Evolutionary conservation across 2,113 vertebrate species (phyloP).

Genomic region (Ochotona curzoniae): DNA sequence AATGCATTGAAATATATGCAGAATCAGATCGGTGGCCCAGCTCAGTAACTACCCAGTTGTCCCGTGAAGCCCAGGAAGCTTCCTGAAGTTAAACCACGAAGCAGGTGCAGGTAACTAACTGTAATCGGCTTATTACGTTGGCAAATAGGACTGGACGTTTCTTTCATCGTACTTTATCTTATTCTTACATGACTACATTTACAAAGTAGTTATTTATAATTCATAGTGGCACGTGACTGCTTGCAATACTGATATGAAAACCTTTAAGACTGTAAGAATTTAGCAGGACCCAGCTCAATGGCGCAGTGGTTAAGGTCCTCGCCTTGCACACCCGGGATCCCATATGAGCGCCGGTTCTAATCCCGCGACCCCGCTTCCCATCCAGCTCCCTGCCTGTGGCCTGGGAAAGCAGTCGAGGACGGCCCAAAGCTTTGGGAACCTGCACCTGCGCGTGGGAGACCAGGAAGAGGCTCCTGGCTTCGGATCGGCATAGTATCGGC

Average conservation of each 20-base stretch:
- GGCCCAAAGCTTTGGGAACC: too few relatives aligned
- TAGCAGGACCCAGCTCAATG: too few relatives aligned
- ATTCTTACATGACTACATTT: conserved; percentile 35
- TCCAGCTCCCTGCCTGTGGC: too few relatives aligned
- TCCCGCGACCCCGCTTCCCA: too few relatives aligned
- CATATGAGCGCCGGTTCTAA: too few relatives aligned
- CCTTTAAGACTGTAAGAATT: conserved; percentile 24
- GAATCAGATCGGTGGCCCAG: conserved; percentile 46
- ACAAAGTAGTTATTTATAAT: conserved; percentile 44
- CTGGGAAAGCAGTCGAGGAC: too few relatives aligned
- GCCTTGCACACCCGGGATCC: too few relatives aligned
- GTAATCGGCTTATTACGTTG: conserved; percentile 22
- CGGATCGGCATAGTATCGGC: too few relatives aligned
- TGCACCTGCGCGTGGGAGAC: too few relatives aligned
- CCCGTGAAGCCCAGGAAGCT: conserved; percentile 33
- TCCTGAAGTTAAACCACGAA: conserved; percentile 54
- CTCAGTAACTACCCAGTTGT: conserved; percentile 46
- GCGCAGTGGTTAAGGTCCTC: too few relatives aligned
- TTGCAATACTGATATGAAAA: conserved; percentile 25
- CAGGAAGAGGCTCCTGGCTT: too few relatives aligned
- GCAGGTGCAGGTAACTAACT: neutral
- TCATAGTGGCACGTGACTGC: neutral
- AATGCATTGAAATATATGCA: conserved; percentile 44
- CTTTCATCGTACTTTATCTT: conserved; percentile 9
- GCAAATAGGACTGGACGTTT: conserved; percentile 12